Conservation (phyloP, 2,113 vertebrate genomes). For the Anguilla japonica region DNA sequence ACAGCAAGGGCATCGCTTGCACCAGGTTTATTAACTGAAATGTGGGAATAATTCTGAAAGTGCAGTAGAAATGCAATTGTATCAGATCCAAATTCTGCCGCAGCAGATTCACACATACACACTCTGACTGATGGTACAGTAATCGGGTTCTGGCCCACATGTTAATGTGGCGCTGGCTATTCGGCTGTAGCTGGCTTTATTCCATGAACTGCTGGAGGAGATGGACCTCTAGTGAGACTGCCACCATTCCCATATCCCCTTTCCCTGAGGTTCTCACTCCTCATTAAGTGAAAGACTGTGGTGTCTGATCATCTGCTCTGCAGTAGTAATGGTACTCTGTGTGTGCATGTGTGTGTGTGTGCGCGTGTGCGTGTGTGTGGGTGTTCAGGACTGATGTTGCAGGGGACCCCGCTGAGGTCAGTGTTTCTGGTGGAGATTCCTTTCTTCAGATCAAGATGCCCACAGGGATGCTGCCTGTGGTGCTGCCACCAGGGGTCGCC, state of each 20-base stretch:
- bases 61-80: neutral
- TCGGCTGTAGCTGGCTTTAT: neutral
- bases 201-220: neutral
- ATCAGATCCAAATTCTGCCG: neutral
- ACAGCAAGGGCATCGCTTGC: neutral
- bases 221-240: neutral
- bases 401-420: constrained; percentile 55
- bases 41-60: neutral
- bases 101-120: neutral
- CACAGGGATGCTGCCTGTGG: constrained; percentile 48
- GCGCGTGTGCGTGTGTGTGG: constrained; percentile 12
- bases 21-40: neutral
- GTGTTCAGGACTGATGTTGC: constrained; percentile 61
- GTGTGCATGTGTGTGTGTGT: neutral
- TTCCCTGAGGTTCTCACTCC: neutral
- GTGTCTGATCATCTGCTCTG: constrained; percentile 1
- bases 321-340: neutral
- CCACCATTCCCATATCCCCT: neutral
- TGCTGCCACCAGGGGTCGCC: constrained; percentile 76
- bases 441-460: constrained; percentile 61
- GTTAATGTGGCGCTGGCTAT: neutral
- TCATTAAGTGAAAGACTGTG: neutral
- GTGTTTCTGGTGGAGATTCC: constrained; percentile 61
- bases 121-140: neutral
- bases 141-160: neutral